These are phyloP conservation scores for Polia nebulosa DNA, from an alignment of 2,888 invertebrate genomes.

Conservation along the genomic window DNA sequence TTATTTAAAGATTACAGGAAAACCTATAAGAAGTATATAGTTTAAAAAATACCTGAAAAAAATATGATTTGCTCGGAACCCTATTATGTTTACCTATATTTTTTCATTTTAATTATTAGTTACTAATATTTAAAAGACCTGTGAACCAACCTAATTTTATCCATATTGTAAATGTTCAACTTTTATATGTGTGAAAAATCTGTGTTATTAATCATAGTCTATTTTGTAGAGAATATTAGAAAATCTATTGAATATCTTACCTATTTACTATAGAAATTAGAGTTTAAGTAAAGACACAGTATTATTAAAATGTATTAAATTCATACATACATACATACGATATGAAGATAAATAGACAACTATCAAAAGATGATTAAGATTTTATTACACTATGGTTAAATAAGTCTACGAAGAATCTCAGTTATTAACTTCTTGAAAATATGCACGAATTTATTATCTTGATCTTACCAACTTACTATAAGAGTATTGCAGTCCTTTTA, in stretches of 20 bases:
- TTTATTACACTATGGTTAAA: neutral
- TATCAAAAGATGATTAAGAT: neutral
- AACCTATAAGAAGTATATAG: too few relatives aligned
- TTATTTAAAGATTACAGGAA: too few relatives aligned
- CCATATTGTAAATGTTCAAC: constrained; percentile 55
- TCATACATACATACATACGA: neutral
- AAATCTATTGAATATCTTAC: constrained; percentile 16
- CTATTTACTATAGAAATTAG: constrained; percentile 13
- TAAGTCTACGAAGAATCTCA: neutral
- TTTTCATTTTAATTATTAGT: too few relatives aligned
- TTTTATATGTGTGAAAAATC: constrained; percentile 64
- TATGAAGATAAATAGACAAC: neutral
- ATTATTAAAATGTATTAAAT: constrained; percentile 26
- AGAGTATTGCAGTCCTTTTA: too few relatives aligned
- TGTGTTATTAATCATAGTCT: constrained; percentile 66
- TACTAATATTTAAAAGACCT: constrained; percentile 25
- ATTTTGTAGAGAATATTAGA: constrained; percentile 50
- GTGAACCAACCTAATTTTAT: constrained; percentile 8
- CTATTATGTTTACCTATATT: too few relatives aligned
- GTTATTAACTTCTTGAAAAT: neutral
- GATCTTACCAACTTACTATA: neutral
- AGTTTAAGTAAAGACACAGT: constrained; percentile 21
- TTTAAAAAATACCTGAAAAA: too few relatives aligned
- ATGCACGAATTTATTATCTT: neutral
- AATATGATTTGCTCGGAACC: too few relatives aligned